These are phyloP conservation scores for Hoplodrina ambigua DNA, from an alignment of 2,888 invertebrate genomes.

Conservation along the genomic window DNA sequence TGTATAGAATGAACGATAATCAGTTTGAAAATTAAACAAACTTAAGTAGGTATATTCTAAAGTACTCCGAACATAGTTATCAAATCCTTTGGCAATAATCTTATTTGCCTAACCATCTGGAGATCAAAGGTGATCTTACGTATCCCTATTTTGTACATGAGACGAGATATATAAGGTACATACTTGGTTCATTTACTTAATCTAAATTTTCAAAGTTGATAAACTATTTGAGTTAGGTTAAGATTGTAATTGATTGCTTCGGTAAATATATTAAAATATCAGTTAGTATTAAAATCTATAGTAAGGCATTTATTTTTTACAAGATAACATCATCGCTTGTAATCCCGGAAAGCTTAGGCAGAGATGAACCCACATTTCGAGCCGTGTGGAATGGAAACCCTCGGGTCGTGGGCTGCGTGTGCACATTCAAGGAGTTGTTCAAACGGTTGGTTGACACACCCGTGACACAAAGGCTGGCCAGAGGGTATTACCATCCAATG, in stretches of 20 bases:
- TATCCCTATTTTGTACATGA: slow-evolving; percentile 1
- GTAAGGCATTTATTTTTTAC: too few species aligned
- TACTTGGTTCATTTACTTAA: slow-evolving; percentile 10
- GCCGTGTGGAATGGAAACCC: too few species aligned
- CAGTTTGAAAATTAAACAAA: slow-evolving; percentile 1
- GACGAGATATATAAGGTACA: not conserved
- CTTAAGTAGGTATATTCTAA: not conserved
- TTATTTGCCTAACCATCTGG: slow-evolving; percentile 27
- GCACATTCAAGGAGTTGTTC: too few species aligned
- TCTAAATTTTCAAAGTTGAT: slow-evolving; percentile 5
- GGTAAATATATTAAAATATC: not conserved
- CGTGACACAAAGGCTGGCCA: too few species aligned
- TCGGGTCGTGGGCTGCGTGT: too few species aligned
- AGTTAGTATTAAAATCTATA: too few species aligned
- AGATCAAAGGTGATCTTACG: slow-evolving; percentile 40
- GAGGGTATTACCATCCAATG: too few species aligned
- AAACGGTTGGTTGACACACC: too few species aligned
- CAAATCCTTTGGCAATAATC: slow-evolving; percentile 24
- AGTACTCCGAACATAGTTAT: slow-evolving; percentile 5
- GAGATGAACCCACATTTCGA: too few species aligned
- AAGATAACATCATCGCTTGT: too few species aligned
- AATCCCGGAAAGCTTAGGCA: too few species aligned
- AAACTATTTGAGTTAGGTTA: slow-evolving; percentile 1
- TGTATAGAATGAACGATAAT: not conserved
- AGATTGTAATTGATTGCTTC: not conserved